These are phyloP conservation scores for Sander lucioperca DNA, from an alignment of 2,113 vertebrate genomes.

Conservation along the genomic window DNA sequence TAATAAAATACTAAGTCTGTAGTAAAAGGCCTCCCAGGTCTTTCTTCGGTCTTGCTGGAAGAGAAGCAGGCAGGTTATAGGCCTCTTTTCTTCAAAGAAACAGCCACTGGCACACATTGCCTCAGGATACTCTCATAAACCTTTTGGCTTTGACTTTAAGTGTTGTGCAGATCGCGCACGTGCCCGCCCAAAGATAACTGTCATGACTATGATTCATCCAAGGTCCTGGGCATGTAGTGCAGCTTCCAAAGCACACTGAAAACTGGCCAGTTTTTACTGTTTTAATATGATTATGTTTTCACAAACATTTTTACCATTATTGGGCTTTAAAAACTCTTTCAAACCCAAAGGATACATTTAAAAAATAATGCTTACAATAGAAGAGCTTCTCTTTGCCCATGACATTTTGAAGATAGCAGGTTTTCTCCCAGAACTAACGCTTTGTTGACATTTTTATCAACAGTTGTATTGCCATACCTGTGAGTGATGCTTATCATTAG, in stretches of 20 bases:
- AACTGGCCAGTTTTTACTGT: background rate
- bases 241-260: background rate
- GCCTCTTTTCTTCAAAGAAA: constrained; percentile 63
- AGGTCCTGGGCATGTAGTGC: constrained; percentile 16
- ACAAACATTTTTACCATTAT: background rate
- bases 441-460: background rate
- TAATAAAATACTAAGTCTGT: constrained; percentile 59
- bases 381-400: background rate
- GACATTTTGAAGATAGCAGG: background rate
- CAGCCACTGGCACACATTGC: constrained; percentile 15
- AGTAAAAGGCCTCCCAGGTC: constrained; percentile 57
- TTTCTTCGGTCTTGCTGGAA: constrained; percentile 22
- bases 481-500: background rate
- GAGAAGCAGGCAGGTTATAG: constrained; percentile 26
- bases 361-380: background rate
- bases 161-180: constrained; percentile 12
- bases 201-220: constrained; percentile 23
- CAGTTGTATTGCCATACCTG: background rate
- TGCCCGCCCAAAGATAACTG: constrained; percentile 26
- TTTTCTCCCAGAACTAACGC: background rate
- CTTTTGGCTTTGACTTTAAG: constrained; percentile 40
- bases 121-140: constrained; percentile 56
- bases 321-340: background rate
- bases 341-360: background rate
- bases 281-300: background rate